Evolutionary conservation across 2,888 invertebrate species (phyloP).

Genomic region (Chironomus tentans): DNA sequence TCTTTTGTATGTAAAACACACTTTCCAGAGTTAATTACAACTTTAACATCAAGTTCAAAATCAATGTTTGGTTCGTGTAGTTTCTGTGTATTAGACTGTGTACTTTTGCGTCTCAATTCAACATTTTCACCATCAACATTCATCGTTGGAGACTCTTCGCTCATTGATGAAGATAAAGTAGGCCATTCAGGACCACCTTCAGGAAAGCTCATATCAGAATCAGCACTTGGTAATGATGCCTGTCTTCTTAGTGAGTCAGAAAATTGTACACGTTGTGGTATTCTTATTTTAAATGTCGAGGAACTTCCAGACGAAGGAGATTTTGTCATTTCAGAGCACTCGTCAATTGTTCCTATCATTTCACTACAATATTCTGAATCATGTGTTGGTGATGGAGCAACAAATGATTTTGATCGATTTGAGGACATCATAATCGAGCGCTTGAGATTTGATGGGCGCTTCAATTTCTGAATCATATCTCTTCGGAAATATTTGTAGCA

Average conservation of each 20-base stretch:
- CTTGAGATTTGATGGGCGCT: conserved; percentile 38
- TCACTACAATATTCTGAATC: conserved; percentile 37
- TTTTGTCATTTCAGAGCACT: conserved; percentile 43
- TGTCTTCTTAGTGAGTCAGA: conserved; percentile 49
- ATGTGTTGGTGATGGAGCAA: conserved; percentile 58
- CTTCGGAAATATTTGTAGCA: conserved; percentile 89
- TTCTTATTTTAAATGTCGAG: conserved; percentile 54
- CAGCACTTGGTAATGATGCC: conserved; percentile 68
- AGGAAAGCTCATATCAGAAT: conserved; percentile 47
- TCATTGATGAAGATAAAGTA: background rate
- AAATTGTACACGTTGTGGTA: conserved; percentile 38
- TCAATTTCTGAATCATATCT: conserved; percentile 74
- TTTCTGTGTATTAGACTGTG: conserved; percentile 45
- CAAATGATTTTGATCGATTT: conserved; percentile 67
- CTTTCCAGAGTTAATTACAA: conserved; percentile 92
- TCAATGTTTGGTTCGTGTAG: conserved; percentile 85
- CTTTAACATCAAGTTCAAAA: conserved; percentile 91
- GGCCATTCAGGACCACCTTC: conserved; percentile 46
- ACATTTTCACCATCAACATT: conserved; percentile 57
- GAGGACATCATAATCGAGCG: conserved; percentile 46
- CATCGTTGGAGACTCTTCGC: conserved; percentile 41
- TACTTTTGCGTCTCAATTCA: conserved; percentile 43
- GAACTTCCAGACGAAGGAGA: conserved; percentile 64
- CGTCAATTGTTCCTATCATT: conserved; percentile 41
- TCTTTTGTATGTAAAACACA: conserved; percentile 93